phyloP scores from a whole-genome alignment of 2,888 invertebrate genomes.

The Pristionchus entomophagus region DNA sequence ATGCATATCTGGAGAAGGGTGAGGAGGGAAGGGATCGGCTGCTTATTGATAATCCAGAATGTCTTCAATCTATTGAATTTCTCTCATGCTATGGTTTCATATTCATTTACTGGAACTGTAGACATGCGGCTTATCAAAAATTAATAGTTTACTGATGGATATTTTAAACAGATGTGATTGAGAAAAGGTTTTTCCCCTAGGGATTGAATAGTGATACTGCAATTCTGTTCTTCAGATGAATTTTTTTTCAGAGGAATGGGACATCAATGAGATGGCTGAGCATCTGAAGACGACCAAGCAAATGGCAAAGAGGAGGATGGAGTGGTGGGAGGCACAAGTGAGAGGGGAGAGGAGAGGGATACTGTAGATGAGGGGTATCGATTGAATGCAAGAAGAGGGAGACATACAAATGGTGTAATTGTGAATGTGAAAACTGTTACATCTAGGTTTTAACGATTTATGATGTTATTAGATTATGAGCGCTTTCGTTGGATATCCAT shows the following conservation, averaged over 20 bases:
- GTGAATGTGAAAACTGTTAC: too few relatives aligned
- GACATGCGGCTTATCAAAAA: too few relatives aligned
- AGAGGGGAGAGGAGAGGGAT: too few relatives aligned
- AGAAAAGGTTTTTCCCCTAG: too few relatives aligned
- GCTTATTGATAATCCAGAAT: too few relatives aligned
- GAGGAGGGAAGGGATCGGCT: too few relatives aligned
- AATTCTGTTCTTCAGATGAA: neutral
- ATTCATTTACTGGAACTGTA: neutral
- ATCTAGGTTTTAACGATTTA: too few relatives aligned
- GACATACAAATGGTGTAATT: too few relatives aligned
- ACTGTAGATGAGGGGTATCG: neutral
- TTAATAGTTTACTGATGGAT: neutral
- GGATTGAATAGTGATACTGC: neutral
- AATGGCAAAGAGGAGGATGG: slow-evolving; percentile 59
- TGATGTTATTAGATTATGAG: neutral
- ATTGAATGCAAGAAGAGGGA: too few relatives aligned
- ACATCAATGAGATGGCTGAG: slow-evolving; percentile 58
- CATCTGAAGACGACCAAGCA: slow-evolving; percentile 54
- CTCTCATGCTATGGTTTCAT: neutral
- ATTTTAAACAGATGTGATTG: neutral
- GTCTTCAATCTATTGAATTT: slow-evolving; percentile 56
- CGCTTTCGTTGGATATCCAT: too few relatives aligned
- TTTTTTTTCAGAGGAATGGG: slow-evolving; percentile 65
- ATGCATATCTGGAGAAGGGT: slow-evolving; percentile 58
- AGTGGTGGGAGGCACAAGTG: slow-evolving; percentile 65